phyloP scores from a whole-genome alignment of 2,797 vertebrate species.

The Notolepis coatsorum region DNA sequence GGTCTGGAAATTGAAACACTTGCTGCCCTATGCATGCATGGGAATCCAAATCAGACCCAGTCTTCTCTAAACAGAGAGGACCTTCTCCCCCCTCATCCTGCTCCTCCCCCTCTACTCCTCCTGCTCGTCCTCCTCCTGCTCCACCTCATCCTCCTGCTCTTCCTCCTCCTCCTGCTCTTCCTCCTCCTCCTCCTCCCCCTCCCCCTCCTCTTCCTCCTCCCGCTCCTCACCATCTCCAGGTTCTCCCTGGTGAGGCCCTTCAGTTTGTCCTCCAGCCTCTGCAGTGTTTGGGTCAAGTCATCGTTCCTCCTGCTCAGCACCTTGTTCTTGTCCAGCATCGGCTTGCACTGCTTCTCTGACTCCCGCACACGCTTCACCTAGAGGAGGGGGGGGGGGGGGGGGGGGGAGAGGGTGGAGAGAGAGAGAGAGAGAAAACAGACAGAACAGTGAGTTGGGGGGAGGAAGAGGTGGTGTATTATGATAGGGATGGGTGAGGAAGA shows the following conservation, averaged over 20 bases:
- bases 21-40: too few relatives aligned
- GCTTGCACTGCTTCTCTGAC: conserved; percentile 96
- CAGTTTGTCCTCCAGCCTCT: conserved; percentile 95
- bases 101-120: too few relatives aligned
- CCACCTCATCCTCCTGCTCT: too few relatives aligned
- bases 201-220: not conserved
- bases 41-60: too few relatives aligned
- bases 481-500: not conserved
- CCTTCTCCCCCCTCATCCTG: not conserved
- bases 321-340: conserved; percentile 97
- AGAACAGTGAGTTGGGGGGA: not conserved
- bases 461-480: not conserved
- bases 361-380: conserved; percentile 96
- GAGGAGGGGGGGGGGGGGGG: not conserved
- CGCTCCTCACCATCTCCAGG: conserved; percentile 91
- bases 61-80: not conserved
- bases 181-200: not conserved
- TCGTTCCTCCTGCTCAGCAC: conserved; percentile 95
- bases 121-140: too few relatives aligned
- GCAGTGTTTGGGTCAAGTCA: conserved; percentile 92
- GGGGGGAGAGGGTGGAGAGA: not conserved
- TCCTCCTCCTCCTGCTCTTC: not conserved
- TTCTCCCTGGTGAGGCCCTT: conserved; percentile 93
- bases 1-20: too few relatives aligned
- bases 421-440: not conserved